Conservation (phyloP, 2,888 invertebrate species). For the Microctonus aethiopoides region DNA sequence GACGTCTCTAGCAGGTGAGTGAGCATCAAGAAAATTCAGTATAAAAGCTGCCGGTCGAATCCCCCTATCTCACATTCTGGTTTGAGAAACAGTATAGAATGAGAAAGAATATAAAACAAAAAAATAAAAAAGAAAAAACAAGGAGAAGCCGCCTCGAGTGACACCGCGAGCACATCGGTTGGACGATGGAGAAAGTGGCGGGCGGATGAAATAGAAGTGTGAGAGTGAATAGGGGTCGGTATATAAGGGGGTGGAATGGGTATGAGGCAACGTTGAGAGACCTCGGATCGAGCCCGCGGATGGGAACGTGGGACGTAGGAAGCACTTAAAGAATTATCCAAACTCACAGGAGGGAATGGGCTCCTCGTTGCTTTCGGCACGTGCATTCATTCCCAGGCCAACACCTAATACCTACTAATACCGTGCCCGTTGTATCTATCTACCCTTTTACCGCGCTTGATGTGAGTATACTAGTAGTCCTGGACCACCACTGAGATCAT, state of each 20-base stretch:
- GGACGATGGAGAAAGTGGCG: slow-evolving; percentile 36
- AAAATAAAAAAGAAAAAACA: slow-evolving; percentile 30
- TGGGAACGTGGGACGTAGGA: slow-evolving; percentile 53
- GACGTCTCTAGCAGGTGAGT: slow-evolving; percentile 42
- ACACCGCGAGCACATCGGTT: slow-evolving; percentile 45
- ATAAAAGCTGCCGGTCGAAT: slow-evolving; percentile 30
- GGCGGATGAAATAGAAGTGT: slow-evolving; percentile 38
- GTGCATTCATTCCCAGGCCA: slow-evolving; percentile 66
- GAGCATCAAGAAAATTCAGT: slow-evolving; percentile 16
- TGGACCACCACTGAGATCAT: slow-evolving; percentile 44
- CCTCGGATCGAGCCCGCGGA: slow-evolving; percentile 45
- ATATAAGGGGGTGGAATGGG: slow-evolving; percentile 41
- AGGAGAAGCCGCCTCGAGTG: slow-evolving; percentile 41
- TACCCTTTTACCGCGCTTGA: slow-evolving; percentile 65
- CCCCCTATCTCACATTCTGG: slow-evolving; percentile 27
- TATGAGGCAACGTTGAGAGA: slow-evolving; percentile 35
- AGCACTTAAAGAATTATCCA: slow-evolving; percentile 68
- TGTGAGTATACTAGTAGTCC: slow-evolving; percentile 58
- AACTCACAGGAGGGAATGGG: slow-evolving; percentile 56
- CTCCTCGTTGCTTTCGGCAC: slow-evolving; percentile 61
- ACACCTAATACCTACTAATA: slow-evolving; percentile 68
- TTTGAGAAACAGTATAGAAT: slow-evolving; percentile 7
- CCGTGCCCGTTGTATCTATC: slow-evolving; percentile 64
- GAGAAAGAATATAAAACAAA: slow-evolving; percentile 23
- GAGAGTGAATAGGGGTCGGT: slow-evolving; percentile 25